Conservation (phyloP, 2,888 invertebrate genomes). For the Sthenelais limicola region DNA sequence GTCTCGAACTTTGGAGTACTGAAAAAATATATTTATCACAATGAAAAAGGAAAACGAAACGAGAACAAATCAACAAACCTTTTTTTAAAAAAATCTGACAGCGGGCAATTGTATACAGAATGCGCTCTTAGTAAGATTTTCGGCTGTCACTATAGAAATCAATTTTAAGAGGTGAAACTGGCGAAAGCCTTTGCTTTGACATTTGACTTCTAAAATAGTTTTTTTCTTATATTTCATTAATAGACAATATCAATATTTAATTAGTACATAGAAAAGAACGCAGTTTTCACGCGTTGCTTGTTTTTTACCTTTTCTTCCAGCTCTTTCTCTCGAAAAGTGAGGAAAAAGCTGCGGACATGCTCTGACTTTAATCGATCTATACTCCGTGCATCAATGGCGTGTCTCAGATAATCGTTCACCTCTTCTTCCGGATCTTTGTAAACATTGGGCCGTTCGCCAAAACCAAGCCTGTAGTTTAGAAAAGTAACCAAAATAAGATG, state of each 20-base stretch:
- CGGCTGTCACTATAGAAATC: no score
- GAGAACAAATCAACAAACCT: background rate
- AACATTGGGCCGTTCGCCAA: conserved; percentile 76
- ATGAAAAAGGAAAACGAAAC: background rate
- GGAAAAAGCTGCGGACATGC: conserved; percentile 88
- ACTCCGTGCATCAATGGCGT: conserved; percentile 94
- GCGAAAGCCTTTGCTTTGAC: no score
- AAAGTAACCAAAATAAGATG: no score
- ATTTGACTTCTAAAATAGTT: no score
- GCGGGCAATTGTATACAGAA: no score
- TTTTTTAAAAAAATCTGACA: no score
- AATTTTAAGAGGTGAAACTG: no score
- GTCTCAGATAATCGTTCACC: conserved; percentile 95
- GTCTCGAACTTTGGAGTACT: conserved; percentile 89
- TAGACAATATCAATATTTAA: no score
- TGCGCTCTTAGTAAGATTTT: no score
- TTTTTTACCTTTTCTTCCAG: conserved; percentile 86
- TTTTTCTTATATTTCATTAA: no score
- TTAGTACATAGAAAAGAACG: no score
- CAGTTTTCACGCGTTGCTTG: no score
- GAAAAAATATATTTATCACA: conserved; percentile 54
- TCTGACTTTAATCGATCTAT: conserved; percentile 90
- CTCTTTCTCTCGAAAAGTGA: conserved; percentile 86
- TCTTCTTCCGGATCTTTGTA: conserved; percentile 85
- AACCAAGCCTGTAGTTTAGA: conserved; percentile 79